These are phyloP conservation scores for Proterorhinus semilunaris DNA, from an alignment of 2,113 vertebrate genomes.

Conservation along the genomic window DNA sequence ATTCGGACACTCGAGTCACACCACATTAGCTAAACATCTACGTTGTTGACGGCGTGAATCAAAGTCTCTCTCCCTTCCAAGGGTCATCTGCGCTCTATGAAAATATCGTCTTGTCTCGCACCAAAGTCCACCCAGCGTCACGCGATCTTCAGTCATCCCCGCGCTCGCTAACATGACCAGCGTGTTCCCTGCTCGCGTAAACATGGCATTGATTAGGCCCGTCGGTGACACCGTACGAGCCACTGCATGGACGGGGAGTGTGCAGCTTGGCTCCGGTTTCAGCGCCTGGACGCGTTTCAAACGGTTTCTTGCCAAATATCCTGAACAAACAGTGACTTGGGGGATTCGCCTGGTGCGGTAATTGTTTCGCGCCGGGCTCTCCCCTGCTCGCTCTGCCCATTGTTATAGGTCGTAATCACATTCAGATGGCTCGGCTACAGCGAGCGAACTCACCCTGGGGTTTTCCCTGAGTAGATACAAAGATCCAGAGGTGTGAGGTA, in stretches of 20 bases:
- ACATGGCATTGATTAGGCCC: slow-evolving; percentile 56
- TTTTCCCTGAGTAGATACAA: slow-evolving; percentile 56
- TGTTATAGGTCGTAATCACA: slow-evolving; percentile 64
- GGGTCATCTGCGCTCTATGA: neutral
- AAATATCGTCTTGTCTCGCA: slow-evolving; percentile 4
- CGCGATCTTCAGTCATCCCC: slow-evolving; percentile 4
- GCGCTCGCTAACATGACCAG: neutral
- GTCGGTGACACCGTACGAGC: slow-evolving; percentile 59
- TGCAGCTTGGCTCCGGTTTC: slow-evolving; percentile 51
- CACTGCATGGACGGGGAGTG: slow-evolving; percentile 60
- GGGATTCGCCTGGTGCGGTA: slow-evolving; percentile 59
- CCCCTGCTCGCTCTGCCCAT: slow-evolving; percentile 55
- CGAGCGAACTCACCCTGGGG: slow-evolving; percentile 27
- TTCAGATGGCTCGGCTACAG: slow-evolving; percentile 56
- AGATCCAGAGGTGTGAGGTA: slow-evolving; percentile 45
- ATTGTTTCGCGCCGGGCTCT: slow-evolving; percentile 62
- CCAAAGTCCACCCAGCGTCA: slow-evolving; percentile 2
- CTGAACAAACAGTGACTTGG: slow-evolving; percentile 51
- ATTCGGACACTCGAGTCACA: neutral
- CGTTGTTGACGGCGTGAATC: neutral
- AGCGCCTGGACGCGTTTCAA: slow-evolving; percentile 48
- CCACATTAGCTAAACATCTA: neutral
- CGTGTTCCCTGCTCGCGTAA: slow-evolving; percentile 3
- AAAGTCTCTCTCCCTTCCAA: neutral
- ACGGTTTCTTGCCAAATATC: slow-evolving; percentile 52